Evolutionary conservation across 1,140 invertebrate genomes (phyloP), one percentile per base, ranked within the genome.

Genomic region (Drosophila sechellia): DNA sequence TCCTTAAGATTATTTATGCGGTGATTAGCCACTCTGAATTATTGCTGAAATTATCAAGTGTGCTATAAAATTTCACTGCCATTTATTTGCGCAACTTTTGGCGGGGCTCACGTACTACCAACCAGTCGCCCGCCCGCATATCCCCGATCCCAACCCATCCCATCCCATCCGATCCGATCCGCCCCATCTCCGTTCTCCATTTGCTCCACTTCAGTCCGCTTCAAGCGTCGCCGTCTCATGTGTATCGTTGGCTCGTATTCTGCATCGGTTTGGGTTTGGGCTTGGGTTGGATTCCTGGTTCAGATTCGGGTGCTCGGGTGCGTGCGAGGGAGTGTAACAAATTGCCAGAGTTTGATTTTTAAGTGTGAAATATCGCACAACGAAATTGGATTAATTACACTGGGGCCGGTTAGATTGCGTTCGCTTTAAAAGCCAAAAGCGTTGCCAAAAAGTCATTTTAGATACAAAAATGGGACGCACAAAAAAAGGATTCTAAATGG

Each of bases 1-100:
- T 80, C 66, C 79, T 83, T 89, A 75, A 81, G 80, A 90, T 90
- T 85, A 90, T 90, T 90, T 90, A 90, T 90, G 85, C 87, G 86
- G 86, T 81, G 86, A 90, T 90, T 90, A 90, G 81, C 68, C 66
- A 48, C 48, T 40, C 68, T 90, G 85, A 90, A 73, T 90, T 90
- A 90, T 90, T 90, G 85, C 85, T 56, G 45, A 90, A 84, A 90
- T 84, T 90, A 89, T 90, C 80, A 89, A 90, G 85, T 79, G 84
- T 84, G 85, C 77, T 90, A 90, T 90, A 89, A 89, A 90, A 85
- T 85, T 85, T 80, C 73, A 74, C 46, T 77, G 81, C 73, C 75
- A 77, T 85, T 80, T 85, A 85, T 85, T 84, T 84, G 80, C 76
- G 63, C 71, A 69, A 81, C 74, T 81, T 81, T 81, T 66, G 59